Percentiles rank a stretch among this genome's conserved stretches.
Evolutionary conservation across 2,797 vertebrate species (phyloP).

Genomic region (Lepus oiostolus): DNA sequence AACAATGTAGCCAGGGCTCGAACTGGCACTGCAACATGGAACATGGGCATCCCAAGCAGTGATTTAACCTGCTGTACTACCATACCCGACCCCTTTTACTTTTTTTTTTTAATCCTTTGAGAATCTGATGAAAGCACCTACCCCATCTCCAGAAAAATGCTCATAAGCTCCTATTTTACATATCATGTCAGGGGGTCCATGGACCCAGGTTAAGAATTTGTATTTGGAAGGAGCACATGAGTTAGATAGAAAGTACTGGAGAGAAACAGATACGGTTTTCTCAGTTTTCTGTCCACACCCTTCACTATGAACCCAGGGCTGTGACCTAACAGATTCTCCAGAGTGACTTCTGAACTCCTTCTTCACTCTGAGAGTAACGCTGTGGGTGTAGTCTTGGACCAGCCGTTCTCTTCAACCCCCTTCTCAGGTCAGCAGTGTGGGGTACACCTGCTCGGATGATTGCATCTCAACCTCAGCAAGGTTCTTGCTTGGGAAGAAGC

Average conservation of each 20-base stretch:
- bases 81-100: too few relatives aligned
- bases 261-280: neutral
- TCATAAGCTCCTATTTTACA: neutral
- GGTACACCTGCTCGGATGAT: rapidly evolving
- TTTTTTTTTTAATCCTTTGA: neutral
- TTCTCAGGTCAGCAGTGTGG: too few relatives aligned
- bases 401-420: rapidly evolving
- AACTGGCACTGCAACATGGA: too few relatives aligned
- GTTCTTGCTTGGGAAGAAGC: neutral
- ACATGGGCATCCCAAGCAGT: too few relatives aligned
- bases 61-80: too few relatives aligned
- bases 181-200: neutral
- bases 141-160: neutral
- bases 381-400: neutral
- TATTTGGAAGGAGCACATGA: neutral
- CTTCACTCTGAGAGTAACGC: neutral
- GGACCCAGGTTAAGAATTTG: neutral
- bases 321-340: neutral
- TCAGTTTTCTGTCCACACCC: neutral
- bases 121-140: neutral
- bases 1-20: too few relatives aligned
- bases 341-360: rapidly evolving
- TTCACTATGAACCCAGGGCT: neutral
- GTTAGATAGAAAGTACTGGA: neutral
- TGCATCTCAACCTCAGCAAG: neutral